Evolutionary conservation across 2,888 invertebrate genomes (phyloP).

Genomic region (Mimumesa dahlbomi): DNA sequence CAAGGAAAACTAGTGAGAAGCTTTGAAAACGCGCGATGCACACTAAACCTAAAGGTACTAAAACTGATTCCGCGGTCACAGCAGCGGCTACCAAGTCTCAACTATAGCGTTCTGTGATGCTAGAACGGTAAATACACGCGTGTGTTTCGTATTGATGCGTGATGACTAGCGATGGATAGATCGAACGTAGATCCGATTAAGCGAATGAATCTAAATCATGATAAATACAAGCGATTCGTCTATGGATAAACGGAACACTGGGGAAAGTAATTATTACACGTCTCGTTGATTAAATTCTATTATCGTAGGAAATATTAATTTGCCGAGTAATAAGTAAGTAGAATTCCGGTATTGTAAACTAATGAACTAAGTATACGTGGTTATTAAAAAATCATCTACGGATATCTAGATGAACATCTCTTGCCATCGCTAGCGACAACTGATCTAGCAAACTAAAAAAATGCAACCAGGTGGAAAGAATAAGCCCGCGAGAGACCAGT

Average conservation of each 20-base stretch:
- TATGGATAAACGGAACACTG: neutral
- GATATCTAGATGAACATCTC: too few relatives aligned
- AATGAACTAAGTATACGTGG: too few relatives aligned
- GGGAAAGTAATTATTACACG: neutral
- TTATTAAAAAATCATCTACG: too few relatives aligned
- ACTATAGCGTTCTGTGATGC: conserved; percentile 29
- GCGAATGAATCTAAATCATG: neutral
- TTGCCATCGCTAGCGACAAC: conserved; percentile 13
- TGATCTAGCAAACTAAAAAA: conserved; percentile 19
- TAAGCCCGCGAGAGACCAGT: conserved; percentile 25
- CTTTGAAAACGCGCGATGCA: conserved; percentile 53
- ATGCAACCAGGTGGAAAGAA: conserved; percentile 3
- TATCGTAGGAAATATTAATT: too few relatives aligned
- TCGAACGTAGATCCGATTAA: neutral
- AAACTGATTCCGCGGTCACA: conserved; percentile 39
- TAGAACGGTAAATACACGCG: conserved; percentile 8
- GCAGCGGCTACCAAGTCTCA: conserved; percentile 51
- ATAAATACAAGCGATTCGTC: neutral
- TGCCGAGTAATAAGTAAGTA: too few relatives aligned
- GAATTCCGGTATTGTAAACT: too few relatives aligned
- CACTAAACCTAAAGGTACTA: conserved; percentile 41
- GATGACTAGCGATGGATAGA: neutral
- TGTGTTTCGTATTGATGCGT: neutral
- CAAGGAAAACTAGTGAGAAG: conserved; percentile 60
- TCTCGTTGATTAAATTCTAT: neutral